phyloP scores from a whole-genome alignment of 2,888 invertebrate genomes.

The Thysanoteuthis rhombus region DNA sequence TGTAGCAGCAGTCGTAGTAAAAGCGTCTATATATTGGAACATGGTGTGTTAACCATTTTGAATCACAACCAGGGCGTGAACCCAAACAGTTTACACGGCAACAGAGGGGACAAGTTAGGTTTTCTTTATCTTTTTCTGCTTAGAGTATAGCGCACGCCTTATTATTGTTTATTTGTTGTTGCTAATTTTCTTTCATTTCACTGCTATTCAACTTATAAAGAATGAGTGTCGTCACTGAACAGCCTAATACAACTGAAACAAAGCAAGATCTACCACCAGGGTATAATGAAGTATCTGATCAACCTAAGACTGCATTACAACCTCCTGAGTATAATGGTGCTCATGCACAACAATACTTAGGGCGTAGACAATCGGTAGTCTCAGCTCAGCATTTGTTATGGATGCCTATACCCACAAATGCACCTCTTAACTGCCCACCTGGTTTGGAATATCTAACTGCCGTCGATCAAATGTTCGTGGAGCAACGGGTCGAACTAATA shows the following conservation, averaged over 20 bases:
- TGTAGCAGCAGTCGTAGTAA: too few relatives aligned
- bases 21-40: too few relatives aligned
- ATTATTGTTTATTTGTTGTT: too few relatives aligned
- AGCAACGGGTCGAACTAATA: slow-evolving; percentile 59
- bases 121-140: too few relatives aligned
- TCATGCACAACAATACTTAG: too few relatives aligned
- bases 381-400: slow-evolving; percentile 34
- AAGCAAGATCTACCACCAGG: background rate
- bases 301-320: background rate
- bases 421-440: slow-evolving; percentile 59
- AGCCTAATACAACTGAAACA: background rate
- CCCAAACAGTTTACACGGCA: too few relatives aligned
- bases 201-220: background rate
- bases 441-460: slow-evolving; percentile 63
- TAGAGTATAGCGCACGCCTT: too few relatives aligned
- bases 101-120: too few relatives aligned
- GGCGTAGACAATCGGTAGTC: slow-evolving; percentile 35
- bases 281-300: too few relatives aligned
- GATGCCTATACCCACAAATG: slow-evolving; percentile 49
- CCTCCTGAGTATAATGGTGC: slow-evolving; percentile 24
- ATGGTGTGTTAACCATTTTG: too few relatives aligned
- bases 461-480: slow-evolving; percentile 59
- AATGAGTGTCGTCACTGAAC: background rate
- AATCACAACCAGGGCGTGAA: too few relatives aligned
- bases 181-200: too few relatives aligned